Evolutionary conservation across 1,140 invertebrate species (phyloP), one percentile per base, ranked within the genome.

Genomic region (Drosophila novamexicana): DNA sequence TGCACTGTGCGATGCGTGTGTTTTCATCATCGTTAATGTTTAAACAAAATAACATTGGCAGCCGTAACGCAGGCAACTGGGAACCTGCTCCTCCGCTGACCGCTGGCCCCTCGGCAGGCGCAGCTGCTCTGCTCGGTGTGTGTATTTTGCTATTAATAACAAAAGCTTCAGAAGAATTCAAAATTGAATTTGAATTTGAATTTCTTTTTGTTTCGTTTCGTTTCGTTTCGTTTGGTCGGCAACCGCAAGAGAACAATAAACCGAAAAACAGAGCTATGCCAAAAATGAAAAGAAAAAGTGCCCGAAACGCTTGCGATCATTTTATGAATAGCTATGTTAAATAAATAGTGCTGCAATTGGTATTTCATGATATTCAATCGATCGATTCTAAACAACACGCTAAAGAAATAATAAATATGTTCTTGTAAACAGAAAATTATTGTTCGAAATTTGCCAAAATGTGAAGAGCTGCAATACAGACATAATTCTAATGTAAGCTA

Each of bases 11-110:
- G 69, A 70, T 83, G 84, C 77, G 77, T 89, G 69, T 89, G 79
- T 89, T 88, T 88, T 89, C 84, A 83, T 89, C 83, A 83, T 88
- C 84, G 80, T 80, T 75, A 88, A 88, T 79, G 84, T 88, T 88
- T 88, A 88, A 88, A 88, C 79, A 86, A 86, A 86, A 86, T 78
- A 88, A 88, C 83, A 89, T 79, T 80, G 83, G 69, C 83, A 73
- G 53, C 47, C 57, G 18, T 50, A 50, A 63, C 44, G 36, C 36
- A 54, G 59, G 52, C 67, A 64, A 62, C 42, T 75, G 44, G 42
- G 12, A 44, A 49, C 36, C 16, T 40, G 12, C 58, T 37, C 7
- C 32, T 8, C 53, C 61, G 9, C 49, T 37, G 10, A 5, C 34
- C 40, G 29, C 65, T 54, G n/a, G 50, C 32, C 50, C n/a, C 50